Percentiles rank a stretch among this genome's conserved stretches.
Evolutionary conservation across 2,113 vertebrate species (phyloP).

Genomic region (Lathamus discolor): DNA sequence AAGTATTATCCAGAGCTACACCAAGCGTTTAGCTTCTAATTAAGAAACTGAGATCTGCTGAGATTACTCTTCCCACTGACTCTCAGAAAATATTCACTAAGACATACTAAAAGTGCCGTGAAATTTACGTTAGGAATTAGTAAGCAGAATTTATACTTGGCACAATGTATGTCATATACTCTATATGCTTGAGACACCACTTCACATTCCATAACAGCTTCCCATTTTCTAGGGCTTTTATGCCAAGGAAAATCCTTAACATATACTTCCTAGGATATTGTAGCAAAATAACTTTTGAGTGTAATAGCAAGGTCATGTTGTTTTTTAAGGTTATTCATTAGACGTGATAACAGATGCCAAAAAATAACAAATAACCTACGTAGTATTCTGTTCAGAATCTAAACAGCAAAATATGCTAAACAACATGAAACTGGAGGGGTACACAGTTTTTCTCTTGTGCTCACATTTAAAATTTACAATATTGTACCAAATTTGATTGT

Average conservation of each 20-base stretch:
- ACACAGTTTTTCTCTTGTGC: background rate
- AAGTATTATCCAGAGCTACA: background rate
- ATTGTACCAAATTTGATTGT: background rate
- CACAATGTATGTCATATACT: background rate
- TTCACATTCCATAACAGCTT: background rate
- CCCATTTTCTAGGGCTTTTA: background rate
- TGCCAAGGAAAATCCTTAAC: background rate
- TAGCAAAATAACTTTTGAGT: background rate
- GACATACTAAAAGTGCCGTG: background rate
- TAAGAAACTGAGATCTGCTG: background rate
- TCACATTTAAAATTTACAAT: background rate
- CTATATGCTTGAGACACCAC: background rate
- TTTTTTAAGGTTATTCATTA: background rate
- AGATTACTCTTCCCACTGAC: background rate
- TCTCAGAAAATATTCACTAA: background rate
- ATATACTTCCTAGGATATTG: background rate
- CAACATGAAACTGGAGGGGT: background rate
- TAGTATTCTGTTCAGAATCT: background rate
- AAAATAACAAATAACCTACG: background rate
- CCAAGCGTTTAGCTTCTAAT: background rate
- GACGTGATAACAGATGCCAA: background rate
- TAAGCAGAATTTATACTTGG: background rate
- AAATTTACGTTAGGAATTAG: background rate
- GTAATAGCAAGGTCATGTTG: background rate
- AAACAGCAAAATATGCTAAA: background rate